phyloP scores from a whole-genome alignment of 2,113 vertebrate genomes.

The Eulemur macaco region DNA sequence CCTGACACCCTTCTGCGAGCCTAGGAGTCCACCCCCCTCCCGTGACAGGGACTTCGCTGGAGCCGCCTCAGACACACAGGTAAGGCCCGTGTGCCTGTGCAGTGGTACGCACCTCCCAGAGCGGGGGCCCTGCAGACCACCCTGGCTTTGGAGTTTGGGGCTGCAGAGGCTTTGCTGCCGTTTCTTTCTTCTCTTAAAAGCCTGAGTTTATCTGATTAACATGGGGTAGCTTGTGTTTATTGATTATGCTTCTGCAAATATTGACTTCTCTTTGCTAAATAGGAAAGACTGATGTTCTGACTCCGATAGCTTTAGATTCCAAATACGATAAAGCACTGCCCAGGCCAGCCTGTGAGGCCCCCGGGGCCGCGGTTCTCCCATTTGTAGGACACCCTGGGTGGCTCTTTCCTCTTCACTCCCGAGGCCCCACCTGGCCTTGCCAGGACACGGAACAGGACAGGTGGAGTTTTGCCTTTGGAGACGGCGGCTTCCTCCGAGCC shows the following conservation, averaged over 20 bases:
- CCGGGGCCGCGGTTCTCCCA: background rate
- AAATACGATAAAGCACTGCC: rapidly evolving
- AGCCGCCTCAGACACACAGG: constrained; percentile 4
- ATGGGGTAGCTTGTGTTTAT: background rate
- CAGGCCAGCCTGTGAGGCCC: rapidly evolving
- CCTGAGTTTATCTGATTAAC: background rate
- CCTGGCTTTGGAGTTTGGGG: background rate
- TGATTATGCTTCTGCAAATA: background rate
- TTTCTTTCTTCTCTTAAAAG: background rate
- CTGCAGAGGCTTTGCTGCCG: background rate
- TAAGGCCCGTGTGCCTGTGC: background rate
- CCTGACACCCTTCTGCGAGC: background rate
- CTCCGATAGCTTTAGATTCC: background rate
- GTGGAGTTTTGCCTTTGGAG: background rate
- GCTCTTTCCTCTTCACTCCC: background rate
- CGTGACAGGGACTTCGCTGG: background rate
- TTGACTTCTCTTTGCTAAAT: background rate
- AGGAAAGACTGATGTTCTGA: background rate
- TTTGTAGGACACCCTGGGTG: background rate
- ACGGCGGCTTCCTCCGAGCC: background rate
- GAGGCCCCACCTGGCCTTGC: background rate
- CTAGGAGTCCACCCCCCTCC: background rate
- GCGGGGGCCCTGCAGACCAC: no score
- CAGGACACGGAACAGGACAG: background rate
- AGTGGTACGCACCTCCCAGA: background rate